Evolutionary conservation across 35 echinoderm and acorn worm species (phyloP).

Genomic region (Anneissia japonica): DNA sequence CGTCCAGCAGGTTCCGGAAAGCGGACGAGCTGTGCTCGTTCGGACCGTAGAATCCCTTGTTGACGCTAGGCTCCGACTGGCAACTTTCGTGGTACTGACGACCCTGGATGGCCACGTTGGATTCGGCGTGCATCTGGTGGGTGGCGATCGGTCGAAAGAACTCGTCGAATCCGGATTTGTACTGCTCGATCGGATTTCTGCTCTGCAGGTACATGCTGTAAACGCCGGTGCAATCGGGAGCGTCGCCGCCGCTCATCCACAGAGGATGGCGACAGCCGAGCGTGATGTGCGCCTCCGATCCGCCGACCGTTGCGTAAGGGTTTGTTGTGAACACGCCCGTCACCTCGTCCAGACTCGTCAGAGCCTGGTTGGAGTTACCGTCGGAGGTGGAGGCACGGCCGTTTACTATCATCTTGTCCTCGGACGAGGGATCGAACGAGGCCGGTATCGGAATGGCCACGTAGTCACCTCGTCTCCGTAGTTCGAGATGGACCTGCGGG

Average conservation of each 20-base stretch:
- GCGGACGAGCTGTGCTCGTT: neutral
- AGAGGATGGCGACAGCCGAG: neutral
- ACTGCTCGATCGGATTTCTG: neutral
- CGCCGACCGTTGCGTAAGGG: conserved; percentile 4
- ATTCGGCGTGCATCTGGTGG: neutral
- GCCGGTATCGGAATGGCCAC: neutral
- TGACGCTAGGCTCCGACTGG: neutral
- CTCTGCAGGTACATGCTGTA: neutral
- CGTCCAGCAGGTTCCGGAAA: neutral
- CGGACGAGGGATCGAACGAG: neutral
- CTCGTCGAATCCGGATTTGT: neutral
- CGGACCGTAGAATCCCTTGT: neutral
- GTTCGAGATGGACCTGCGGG: neutral
- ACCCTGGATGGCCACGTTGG: neutral
- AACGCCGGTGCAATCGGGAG: neutral
- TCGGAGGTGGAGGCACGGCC: neutral
- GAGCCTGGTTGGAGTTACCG: neutral
- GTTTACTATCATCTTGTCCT: neutral
- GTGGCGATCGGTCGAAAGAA: neutral
- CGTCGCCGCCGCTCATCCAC: neutral
- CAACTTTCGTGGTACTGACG: neutral
- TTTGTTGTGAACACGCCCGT: neutral
- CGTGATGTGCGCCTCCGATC: conserved; percentile 4
- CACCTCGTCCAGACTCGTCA: neutral
- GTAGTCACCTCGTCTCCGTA: neutral